Base-by-base conservation (phyloP, 2,888 invertebrate genomes). In the Tuta absoluta region DNA sequence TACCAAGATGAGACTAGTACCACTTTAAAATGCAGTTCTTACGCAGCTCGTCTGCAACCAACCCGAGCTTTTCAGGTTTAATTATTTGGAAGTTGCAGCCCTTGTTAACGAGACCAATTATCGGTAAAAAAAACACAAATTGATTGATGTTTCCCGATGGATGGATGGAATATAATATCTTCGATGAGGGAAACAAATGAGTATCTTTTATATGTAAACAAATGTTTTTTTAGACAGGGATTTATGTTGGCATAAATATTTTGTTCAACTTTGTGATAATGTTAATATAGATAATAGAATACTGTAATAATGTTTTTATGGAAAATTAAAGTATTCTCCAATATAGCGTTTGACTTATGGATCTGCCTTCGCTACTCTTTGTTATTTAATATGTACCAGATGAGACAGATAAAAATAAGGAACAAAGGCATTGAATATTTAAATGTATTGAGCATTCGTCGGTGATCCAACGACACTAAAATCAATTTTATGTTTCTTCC, bases 11-110 rank as follows among this genome's bases (percentile, higher is more conserved):
- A n/a, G n/a, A n/a, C n/a, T n/a, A n/a, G n/a, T n/a, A n/a, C n/a
- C n/a, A 11, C 38, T 1, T 14, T 24, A n/a, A 24, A 14, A 24
- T 28, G 24, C n/a, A 24, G 24, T 24, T 24, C 17, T 2, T 19
- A 0, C 8, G 37, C 14, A 0, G 58, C 38, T 8, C 58, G 58
- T 38, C 21, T 58, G 19, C 38, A 58, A 37, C 21, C 19, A 5
- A 38, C 67, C 66, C 68, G 51, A 75, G 80, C 80, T 78, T 76
- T 79, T 84, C 79, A 71, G 82, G 82, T 85, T 86, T 86, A 86
- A 88, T 88, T 85, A 82, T 79, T 78, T n/a, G 79, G 74, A 72
- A 76, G 75, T 81, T 85, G 84, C 85, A 82, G 81, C 83, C 76
- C 61, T 61, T 49, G 70, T 72, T 72, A 63, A 61, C 61, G 61